These are phyloP conservation scores for Hemibagrus guttatus DNA, from an alignment of 2,797 vertebrate species.

Conservation along the genomic window DNA sequence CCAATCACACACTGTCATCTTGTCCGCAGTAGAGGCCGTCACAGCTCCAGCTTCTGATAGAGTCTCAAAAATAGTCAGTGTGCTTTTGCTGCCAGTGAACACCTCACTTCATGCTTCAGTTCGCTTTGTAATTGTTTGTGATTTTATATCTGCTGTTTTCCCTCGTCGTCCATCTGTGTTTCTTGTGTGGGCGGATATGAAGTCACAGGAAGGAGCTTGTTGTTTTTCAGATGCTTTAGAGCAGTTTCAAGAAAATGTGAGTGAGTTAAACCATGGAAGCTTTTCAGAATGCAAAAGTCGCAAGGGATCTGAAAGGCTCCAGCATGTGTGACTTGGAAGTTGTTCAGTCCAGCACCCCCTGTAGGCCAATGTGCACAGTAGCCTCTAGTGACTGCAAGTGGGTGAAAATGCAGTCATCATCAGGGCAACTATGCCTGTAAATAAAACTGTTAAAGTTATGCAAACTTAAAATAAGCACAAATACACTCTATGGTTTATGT, in stretches of 20 bases:
- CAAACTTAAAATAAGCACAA: background rate
- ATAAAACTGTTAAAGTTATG: background rate
- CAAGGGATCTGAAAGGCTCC: background rate
- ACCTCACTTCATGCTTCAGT: conserved; percentile 31
- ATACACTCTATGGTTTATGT: background rate
- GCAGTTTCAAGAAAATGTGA: background rate
- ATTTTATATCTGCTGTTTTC: conserved; percentile 15
- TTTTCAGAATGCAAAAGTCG: background rate
- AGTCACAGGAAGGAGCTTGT: conserved; percentile 3
- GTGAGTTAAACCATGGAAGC: background rate
- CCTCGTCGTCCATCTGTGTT: conserved; percentile 26
- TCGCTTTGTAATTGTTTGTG: conserved; percentile 30
- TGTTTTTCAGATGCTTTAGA: background rate
- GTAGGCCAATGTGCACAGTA: background rate
- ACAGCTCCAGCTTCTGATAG: conserved; percentile 43
- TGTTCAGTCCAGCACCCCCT: background rate
- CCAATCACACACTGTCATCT: conserved; percentile 42
- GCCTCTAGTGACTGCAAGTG: conserved; percentile 18
- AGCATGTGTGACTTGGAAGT: background rate
- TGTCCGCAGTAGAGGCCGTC: conserved; percentile 46
- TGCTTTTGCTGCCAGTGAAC: conserved; percentile 29
- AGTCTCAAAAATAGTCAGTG: conserved; percentile 36
- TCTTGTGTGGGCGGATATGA: conserved; percentile 9
- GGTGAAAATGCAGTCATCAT: background rate
- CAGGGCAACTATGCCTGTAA: no score